phyloP scores from a whole-genome alignment of 2,888 invertebrate genomes.

The Pseudococcus jackbeardsleyi region DNA sequence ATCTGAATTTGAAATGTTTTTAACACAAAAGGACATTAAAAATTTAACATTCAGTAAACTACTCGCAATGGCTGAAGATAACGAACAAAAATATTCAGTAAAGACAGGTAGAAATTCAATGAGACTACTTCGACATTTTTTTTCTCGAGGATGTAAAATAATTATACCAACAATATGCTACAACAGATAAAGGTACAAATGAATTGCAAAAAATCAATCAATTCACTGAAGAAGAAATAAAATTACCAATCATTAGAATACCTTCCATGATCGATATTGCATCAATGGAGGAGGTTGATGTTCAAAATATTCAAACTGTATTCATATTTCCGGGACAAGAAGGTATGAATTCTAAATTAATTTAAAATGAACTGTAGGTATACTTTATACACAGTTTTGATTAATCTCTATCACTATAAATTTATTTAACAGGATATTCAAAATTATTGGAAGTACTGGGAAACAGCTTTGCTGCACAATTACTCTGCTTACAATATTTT shows the following conservation, averaged over 20 bases:
- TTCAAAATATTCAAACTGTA: slow-evolving; percentile 70
- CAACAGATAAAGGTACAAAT: not conserved
- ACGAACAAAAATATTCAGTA: not conserved
- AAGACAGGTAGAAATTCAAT: too few relatives aligned
- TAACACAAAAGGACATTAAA: slow-evolving; percentile 88
- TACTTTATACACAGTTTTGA: slow-evolving; percentile 76
- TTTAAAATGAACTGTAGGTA: slow-evolving; percentile 70
- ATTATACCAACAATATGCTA: too few relatives aligned
- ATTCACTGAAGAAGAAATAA: slow-evolving; percentile 68
- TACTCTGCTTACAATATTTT: not conserved
- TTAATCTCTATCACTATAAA: slow-evolving; percentile 70
- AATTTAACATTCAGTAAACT: slow-evolving; percentile 81
- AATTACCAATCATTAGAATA: slow-evolving; percentile 73
- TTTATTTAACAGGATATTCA: slow-evolving; percentile 70
- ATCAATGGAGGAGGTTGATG: slow-evolving; percentile 72
- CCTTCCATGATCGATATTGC: not conserved
- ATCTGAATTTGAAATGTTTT: slow-evolving; percentile 86
- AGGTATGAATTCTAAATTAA: slow-evolving; percentile 69
- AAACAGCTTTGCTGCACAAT: not conserved
- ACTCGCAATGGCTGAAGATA: slow-evolving; percentile 69
- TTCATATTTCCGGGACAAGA: not conserved
- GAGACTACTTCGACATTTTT: not conserved
- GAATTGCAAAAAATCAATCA: not conserved
- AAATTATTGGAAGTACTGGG: not conserved
- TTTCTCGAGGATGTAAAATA: too few relatives aligned